Evolutionary conservation across 2,888 invertebrate species (phyloP).

Genomic region (Blomia tropicalis): DNA sequence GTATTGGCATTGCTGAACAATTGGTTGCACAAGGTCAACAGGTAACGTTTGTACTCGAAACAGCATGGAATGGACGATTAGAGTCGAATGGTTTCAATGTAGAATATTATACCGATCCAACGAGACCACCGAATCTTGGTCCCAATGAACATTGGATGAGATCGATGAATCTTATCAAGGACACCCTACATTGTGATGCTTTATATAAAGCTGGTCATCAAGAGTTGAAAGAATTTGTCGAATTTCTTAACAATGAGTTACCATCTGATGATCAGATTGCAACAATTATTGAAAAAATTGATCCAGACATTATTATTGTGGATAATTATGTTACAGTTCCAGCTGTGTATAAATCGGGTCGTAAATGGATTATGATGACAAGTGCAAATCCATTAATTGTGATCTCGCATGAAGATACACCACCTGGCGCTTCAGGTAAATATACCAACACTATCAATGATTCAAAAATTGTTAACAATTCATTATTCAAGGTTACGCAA

Average conservation of each 20-base stretch:
- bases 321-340: slow-evolving; percentile 1
- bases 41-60: slow-evolving; percentile 8
- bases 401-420: not conserved
- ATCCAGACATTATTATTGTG: slow-evolving; percentile 6
- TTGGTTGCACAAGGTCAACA: slow-evolving; percentile 11
- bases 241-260: not conserved
- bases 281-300: not conserved
- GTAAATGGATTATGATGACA: slow-evolving; percentile 1
- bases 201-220: slow-evolving; percentile 12
- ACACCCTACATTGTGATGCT: not conserved
- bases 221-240: not conserved
- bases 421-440: not conserved
- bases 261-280: not conserved
- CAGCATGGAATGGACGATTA: slow-evolving; percentile 7
- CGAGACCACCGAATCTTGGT: not conserved
- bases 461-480: not conserved
- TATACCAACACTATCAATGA: not conserved
- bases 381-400: slow-evolving; percentile 3
- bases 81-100: not conserved
- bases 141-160: not conserved
- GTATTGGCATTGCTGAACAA: slow-evolving; percentile 20
- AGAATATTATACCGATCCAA: not conserved
- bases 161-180: not conserved
- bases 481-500: not conserved
- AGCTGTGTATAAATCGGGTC: not conserved